These are phyloP conservation scores for Siniperca obscura DNA, from an alignment of 2,797 vertebrate species.

Conservation along the genomic window DNA sequence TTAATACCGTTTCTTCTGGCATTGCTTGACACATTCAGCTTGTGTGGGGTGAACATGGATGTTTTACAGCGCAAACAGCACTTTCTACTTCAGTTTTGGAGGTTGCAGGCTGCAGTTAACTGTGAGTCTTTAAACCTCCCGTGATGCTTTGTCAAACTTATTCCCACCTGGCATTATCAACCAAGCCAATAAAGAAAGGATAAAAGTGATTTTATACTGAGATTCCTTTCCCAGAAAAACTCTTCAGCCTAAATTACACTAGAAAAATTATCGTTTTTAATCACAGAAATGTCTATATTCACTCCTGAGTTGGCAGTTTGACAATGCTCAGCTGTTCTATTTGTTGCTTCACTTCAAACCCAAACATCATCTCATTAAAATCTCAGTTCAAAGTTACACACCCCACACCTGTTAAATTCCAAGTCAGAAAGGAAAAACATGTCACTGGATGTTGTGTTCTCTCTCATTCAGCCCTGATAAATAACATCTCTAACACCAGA, in stretches of 20 bases:
- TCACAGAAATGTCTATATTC: conserved; percentile 2
- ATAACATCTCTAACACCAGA: conserved; percentile 23
- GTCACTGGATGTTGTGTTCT: conserved; percentile 12
- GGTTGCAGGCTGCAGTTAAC: conserved; percentile 8
- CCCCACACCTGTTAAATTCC: conserved; percentile 34
- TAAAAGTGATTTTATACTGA: neutral
- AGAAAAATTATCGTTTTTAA: neutral
- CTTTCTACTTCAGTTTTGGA: neutral
- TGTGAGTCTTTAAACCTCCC: neutral
- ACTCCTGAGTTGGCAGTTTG: conserved; percentile 1
- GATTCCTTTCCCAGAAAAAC: neutral
- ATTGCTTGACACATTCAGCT: conserved; percentile 24
- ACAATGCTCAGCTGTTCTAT: conserved; percentile 12
- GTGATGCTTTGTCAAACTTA: neutral
- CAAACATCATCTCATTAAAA: conserved; percentile 53
- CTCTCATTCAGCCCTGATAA: conserved; percentile 29
- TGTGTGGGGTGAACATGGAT: conserved; percentile 4
- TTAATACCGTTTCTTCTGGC: conserved; percentile 39
- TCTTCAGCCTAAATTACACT: neutral
- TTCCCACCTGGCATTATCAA: conserved; percentile 1
- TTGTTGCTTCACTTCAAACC: conserved; percentile 28
- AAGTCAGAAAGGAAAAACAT: conserved; percentile 3
- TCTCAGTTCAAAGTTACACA: conserved; percentile 30
- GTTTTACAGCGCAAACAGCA: conserved; percentile 23
- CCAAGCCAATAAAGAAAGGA: conserved; percentile 14